A percentile compares a stretch with the other conserved stretches of the same genome.
Conservation (phyloP, 2,797 vertebrate genomes). For the Amazonetta brasiliensis region DNA sequence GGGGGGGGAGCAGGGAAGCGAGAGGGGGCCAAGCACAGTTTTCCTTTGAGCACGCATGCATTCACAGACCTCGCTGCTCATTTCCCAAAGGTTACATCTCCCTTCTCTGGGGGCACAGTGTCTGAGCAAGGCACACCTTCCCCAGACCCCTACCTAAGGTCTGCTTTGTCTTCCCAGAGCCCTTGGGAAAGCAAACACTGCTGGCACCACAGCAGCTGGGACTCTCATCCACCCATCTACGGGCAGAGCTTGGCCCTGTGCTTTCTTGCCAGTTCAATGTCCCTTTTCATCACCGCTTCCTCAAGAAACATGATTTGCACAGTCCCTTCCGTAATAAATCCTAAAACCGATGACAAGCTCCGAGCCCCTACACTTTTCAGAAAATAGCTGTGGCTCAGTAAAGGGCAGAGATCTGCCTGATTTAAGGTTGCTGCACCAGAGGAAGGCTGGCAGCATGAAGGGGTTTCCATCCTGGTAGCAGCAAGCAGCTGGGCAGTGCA, state of each 20-base stretch:
- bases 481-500: background rate
- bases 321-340: background rate
- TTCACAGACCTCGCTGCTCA: background rate
- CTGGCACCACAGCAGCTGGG: background rate
- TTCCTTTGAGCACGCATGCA: background rate
- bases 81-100: background rate
- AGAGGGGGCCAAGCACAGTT: background rate
- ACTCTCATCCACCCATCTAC: background rate
- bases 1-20: background rate
- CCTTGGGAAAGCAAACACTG: background rate
- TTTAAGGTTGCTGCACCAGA: background rate
- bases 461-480: background rate
- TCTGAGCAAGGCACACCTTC: background rate
- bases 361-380: background rate
- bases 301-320: background rate
- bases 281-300: background rate
- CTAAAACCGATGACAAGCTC: background rate
- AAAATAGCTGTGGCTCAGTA: background rate
- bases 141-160: background rate
- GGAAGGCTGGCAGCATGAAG: background rate
- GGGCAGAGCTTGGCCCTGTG: rapidly evolving
- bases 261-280: background rate
- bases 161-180: background rate
- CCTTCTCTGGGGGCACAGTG: background rate
- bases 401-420: background rate